A percentile compares a stretch with the other conserved stretches of the same genome.
phyloP scores from a whole-genome alignment of 2,113 vertebrate species.

The Nannospalax galili region DNA sequence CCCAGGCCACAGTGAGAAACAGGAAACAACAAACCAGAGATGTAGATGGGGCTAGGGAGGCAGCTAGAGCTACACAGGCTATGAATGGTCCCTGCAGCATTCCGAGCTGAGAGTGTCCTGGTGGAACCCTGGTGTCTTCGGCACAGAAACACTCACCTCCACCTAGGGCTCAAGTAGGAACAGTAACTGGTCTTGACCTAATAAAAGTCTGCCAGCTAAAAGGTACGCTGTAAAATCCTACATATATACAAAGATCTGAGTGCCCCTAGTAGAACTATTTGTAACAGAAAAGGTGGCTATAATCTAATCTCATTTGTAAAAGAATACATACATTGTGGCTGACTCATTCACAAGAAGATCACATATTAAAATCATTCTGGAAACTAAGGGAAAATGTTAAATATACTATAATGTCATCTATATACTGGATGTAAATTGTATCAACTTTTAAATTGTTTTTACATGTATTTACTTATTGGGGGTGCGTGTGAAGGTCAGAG shows the following conservation, averaged over 20 bases:
- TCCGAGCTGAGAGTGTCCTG: too few species aligned
- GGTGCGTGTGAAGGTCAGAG: neutral
- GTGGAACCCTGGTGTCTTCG: neutral
- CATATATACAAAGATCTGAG: neutral
- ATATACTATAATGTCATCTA: neutral
- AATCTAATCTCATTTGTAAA: neutral
- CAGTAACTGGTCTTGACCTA: neutral
- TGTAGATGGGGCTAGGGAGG: too few species aligned
- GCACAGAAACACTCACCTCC: neutral
- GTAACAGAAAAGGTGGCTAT: neutral
- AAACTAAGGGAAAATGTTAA: neutral
- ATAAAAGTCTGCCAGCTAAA: neutral
- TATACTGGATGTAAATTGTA: neutral
- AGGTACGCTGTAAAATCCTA: neutral
- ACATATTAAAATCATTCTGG: too few species aligned
- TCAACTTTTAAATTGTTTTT: neutral
- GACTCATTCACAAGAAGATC: neutral
- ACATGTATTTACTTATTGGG: neutral
- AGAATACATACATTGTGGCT: neutral
- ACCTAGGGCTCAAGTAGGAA: neutral
- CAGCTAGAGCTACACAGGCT: too few species aligned
- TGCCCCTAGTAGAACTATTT: neutral
- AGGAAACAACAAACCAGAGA: neutral
- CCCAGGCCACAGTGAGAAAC: neutral
- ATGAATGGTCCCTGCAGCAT: neutral